These are phyloP conservation scores for Heterodera schachtii DNA, from an alignment of 1,140 invertebrate species.

Conservation along the genomic window DNA sequence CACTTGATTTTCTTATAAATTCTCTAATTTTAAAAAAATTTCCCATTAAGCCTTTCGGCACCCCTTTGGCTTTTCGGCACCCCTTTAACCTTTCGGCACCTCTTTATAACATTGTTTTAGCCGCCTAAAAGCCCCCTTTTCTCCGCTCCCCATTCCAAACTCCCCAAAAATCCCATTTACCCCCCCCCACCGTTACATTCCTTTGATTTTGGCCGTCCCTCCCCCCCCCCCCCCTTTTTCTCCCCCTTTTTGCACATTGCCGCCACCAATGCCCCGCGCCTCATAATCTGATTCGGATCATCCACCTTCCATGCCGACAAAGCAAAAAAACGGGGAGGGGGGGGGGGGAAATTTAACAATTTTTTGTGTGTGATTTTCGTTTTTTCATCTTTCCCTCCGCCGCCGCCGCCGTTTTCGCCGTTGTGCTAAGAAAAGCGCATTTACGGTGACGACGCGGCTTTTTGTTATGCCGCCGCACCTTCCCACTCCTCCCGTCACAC, in stretches of 20 bases:
- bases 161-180: background rate
- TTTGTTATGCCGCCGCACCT: no score
- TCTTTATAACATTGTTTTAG: no score
- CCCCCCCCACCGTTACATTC: background rate
- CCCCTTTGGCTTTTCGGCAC: background rate
- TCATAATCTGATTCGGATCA: background rate
- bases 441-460: background rate
- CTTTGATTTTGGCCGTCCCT: background rate
- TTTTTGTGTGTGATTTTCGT: background rate
- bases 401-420: background rate
- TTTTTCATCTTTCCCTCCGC: background rate
- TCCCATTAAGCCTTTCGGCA: no score
- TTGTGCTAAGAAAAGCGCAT: background rate
- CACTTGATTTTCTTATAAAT: no score
- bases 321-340: background rate
- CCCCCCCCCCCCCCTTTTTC: no score
- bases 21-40: no score
- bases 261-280: no score
- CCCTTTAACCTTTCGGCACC: no score
- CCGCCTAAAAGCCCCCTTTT: no score
- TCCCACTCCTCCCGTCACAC: background rate
- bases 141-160: no score
- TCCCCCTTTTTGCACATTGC: background rate
- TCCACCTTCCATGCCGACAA: background rate
- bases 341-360: background rate